Base-by-base conservation (phyloP, 2,797 vertebrate genomes). In the Falco berigora region DNA sequence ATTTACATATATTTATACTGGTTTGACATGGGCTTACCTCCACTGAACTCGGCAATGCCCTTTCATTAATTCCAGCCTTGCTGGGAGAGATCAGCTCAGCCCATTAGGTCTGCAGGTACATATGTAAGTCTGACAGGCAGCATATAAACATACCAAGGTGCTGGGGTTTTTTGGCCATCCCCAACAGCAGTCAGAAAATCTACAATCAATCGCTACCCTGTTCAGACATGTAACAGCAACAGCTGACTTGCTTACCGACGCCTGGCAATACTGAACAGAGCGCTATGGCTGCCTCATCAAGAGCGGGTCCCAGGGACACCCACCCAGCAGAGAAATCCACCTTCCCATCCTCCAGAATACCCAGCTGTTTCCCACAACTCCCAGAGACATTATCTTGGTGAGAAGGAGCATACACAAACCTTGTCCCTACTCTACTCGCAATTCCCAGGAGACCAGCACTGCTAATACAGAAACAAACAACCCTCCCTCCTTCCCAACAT, bases 341-440 rank as follows among this genome's bases (percentile, higher is more conserved):
- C 22, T 14, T 36, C 27, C 22, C 25, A 12, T 32, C 5, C 44
- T 74, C 40, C 40, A 5, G 6, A 27, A 62, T 8, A 40, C 19
- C 49, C 49, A 78, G 24, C 4, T 13, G 18, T 52, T 86, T 67
- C 40, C 38, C 15, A 10, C 28, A 74, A 4, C 32, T 73, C 50
- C 18, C 10, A 44, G 21, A 46, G 17, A 28, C 14, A 14, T 46
- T 30, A 47, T 10, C 50, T 30, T 23, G 34, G 34, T 38, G 55
- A 79, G 62, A 74, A 71, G 79, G 11, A 58, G 19, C 34, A 47
- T 6, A 27, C 12, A 46, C 6, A 92, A 75, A 52, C 40, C 42
- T 74, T 8, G 3, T 23, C 44, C 20, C 1, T 4, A 0, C 23
- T 69, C 18, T 47, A 14, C 7, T 66, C 32, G 22, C 14, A 4